Percentiles rank a stretch among this genome's conserved stretches.
Evolutionary conservation across 2,888 invertebrate species (phyloP).

Genomic region (Dermolepida albohirtum): DNA sequence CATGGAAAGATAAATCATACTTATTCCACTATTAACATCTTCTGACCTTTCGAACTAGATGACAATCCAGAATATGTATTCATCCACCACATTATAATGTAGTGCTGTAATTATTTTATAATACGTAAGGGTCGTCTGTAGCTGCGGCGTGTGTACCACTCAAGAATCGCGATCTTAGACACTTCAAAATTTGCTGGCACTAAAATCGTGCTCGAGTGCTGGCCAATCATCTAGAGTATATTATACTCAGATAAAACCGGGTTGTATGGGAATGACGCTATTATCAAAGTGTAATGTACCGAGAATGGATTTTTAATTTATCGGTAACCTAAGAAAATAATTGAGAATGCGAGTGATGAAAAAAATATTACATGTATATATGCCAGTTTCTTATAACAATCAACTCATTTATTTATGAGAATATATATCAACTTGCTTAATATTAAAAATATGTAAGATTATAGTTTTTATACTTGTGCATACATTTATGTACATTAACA

Average conservation of each 20-base stretch:
- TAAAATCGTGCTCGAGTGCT: slow-evolving; percentile 61
- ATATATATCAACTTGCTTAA: too few species aligned
- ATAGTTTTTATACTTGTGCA: too few species aligned
- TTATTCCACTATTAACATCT: neutral
- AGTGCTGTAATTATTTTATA: slow-evolving; percentile 35
- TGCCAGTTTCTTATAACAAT: too few species aligned
- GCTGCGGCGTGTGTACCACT: slow-evolving; percentile 43
- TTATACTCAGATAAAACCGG: slow-evolving; percentile 39
- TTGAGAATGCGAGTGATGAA: too few species aligned
- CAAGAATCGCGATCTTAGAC: slow-evolving; percentile 55
- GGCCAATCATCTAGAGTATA: slow-evolving; percentile 56
- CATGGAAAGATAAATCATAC: neutral
- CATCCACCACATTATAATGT: slow-evolving; percentile 20
- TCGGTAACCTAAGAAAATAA: too few species aligned
- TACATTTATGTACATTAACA: too few species aligned
- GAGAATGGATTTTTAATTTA: too few species aligned
- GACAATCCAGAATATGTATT: neutral
- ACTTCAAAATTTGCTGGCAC: slow-evolving; percentile 61
- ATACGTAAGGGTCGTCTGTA: slow-evolving; percentile 25
- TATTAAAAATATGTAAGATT: too few species aligned
- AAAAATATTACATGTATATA: too few species aligned
- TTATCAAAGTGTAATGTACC: slow-evolving; percentile 14
- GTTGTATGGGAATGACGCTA: slow-evolving; percentile 21
- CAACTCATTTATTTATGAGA: too few species aligned
- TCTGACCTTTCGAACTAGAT: slow-evolving; percentile 3